These are phyloP conservation scores for Holotrichia oblita DNA, from an alignment of 1,140 invertebrate genomes.

Conservation along the genomic window DNA sequence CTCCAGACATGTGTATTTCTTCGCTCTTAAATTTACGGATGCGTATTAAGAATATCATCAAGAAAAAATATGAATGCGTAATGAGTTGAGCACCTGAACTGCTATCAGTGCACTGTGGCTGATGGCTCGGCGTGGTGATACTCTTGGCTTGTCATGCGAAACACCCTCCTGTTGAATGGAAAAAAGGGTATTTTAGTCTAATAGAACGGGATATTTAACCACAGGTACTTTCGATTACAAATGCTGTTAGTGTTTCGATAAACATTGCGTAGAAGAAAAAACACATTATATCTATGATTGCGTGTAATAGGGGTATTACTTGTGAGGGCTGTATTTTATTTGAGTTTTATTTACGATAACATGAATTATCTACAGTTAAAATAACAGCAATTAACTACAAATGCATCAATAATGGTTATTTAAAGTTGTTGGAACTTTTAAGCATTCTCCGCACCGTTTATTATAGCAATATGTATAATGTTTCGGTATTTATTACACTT, in stretches of 20 bases:
- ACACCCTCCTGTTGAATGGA: conserved; percentile 1
- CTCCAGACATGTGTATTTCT: background rate
- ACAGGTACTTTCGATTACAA: background rate
- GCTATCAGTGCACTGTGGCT: too few species aligned
- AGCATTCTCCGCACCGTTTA: too few species aligned
- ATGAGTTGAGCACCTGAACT: background rate
- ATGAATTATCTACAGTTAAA: background rate
- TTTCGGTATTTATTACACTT: too few species aligned
- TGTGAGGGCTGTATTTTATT: conserved; percentile 4
- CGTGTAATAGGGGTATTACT: background rate
- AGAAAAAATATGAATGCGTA: background rate
- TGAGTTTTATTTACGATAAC: background rate
- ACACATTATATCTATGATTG: background rate
- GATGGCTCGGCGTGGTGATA: too few species aligned
- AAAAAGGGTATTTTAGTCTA: background rate
- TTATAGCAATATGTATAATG: too few species aligned
- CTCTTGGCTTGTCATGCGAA: conserved; percentile 5
- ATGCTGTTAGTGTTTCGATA: background rate
- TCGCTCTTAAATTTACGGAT: background rate
- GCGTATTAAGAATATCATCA: background rate
- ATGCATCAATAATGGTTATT: too few species aligned
- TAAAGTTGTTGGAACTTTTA: too few species aligned
- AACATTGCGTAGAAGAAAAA: background rate
- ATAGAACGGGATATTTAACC: background rate
- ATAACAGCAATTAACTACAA: too few species aligned